Evolutionary conservation across 1,140 invertebrate species (phyloP), one percentile per base, ranked within the genome.

Genomic region (Asbolus verrucosus): DNA sequence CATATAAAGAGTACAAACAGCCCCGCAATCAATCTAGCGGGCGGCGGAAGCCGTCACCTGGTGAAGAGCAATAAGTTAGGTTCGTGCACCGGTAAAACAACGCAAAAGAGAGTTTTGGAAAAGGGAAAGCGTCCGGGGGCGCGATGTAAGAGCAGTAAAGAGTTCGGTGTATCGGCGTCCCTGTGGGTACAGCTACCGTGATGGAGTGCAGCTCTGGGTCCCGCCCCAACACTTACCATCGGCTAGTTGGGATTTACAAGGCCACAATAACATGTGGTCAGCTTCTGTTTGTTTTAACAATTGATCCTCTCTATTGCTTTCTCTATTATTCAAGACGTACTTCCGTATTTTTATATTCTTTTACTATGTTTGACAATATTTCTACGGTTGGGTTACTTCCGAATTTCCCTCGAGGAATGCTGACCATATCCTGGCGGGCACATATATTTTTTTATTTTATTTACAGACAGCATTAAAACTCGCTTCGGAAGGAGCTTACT

Each of bases 321-420:
- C 39, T 73, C 39, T 71, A 73, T 73, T 73, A 73, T 73, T 73
- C 72, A 73, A 39, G 6, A 21, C 54, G 59, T 41, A 54, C 39
- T 68, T 70, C 46, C 67, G 67, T 67, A 75, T 75, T 73, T 75
- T 73, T 75, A 73, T 75, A 73, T 73, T 71, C 72, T 43, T 39
- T 54, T 43, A 62, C 61, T 63, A 69, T n/a, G n/a, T 65, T 76
- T 76, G 75, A 76, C 75, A 74, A 76, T 74, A 74, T 76, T 76
- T 76, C 70, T 60, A 70, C 75, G 70, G 41, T 70, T 72, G 71
- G 74, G 73, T 76, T 71, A 74, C 75, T 76, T 69, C 50, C 71
- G 70, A 74, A 76, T 76, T 76, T 76, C 75, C 75, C 75, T 30
- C 13, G 75, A 69, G 75, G 54, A 21, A 30, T 24, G 5, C 21